Conservation (phyloP, 2,113 vertebrate species). For the Gulo gulo region DNA sequence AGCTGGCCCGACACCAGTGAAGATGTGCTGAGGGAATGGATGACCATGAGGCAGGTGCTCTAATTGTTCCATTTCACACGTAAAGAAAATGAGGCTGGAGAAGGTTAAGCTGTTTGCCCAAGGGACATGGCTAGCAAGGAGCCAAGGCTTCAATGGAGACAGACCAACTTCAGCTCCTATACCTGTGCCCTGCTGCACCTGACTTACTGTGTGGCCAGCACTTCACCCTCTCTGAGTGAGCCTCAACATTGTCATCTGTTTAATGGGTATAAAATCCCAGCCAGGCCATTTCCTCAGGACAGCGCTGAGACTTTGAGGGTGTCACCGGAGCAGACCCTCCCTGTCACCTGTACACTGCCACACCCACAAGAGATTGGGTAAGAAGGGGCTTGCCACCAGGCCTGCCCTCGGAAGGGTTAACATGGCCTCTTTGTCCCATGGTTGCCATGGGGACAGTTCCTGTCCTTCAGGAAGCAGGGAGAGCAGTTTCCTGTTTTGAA, state of each 20-base stretch:
- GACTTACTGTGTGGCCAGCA: neutral
- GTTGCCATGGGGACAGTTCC: conserved; percentile 96
- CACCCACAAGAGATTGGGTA: neutral
- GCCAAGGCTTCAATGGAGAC: neutral
- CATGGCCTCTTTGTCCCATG: conserved; percentile 87
- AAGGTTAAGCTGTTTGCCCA: neutral
- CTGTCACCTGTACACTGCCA: neutral
- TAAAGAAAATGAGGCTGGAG: neutral
- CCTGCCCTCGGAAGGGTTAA: conserved; percentile 88
- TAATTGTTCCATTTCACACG: neutral
- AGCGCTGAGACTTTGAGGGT: neutral
- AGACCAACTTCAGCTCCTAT: neutral
- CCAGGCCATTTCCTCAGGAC: neutral
- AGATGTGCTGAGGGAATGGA: too few relatives aligned
- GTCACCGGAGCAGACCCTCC: neutral
- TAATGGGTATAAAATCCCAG: neutral
- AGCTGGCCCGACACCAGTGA: neutral
- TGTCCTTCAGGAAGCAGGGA: conserved; percentile 98
- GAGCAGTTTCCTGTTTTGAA: conserved; percentile 99
- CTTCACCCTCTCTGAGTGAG: neutral
- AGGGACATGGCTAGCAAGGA: neutral
- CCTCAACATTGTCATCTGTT: neutral
- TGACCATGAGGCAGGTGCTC: neutral
- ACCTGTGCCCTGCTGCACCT: neutral
- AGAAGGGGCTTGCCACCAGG: conserved; percentile 6